Evolutionary conservation across 2,888 invertebrate species (phyloP).

Genomic region (Nectonema munidae): DNA sequence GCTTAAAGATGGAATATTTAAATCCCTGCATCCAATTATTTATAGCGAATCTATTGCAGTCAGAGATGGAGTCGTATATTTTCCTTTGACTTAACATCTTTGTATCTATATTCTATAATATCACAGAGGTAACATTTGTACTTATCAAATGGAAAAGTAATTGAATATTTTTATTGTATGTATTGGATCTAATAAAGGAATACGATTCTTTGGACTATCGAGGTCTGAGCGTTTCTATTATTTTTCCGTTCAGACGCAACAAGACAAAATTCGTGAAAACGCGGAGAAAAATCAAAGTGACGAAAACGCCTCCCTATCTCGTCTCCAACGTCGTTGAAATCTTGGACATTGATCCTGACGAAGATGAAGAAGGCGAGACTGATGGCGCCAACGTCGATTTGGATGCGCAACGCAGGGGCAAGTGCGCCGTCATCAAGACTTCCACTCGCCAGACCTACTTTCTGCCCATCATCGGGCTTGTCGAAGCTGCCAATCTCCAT

Average conservation of each 20-base stretch:
- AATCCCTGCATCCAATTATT: too few species aligned
- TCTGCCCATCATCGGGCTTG: conserved; percentile 81
- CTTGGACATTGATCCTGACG: conserved; percentile 80
- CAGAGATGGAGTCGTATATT: too few species aligned
- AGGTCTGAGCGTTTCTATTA: neutral
- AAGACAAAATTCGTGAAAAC: conserved; percentile 89
- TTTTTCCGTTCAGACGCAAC: conserved; percentile 32
- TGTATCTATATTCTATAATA: too few species aligned
- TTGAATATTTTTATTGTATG: too few species aligned
- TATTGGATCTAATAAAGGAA: too few species aligned
- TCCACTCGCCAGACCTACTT: conserved; percentile 88
- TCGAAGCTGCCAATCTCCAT: conserved; percentile 80
- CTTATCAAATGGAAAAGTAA: too few species aligned
- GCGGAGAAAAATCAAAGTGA: conserved; percentile 61
- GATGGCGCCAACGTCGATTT: conserved; percentile 88
- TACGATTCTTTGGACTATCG: too few species aligned
- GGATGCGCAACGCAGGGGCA: conserved; percentile 86
- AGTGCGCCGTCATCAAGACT: conserved; percentile 97
- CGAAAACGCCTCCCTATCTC: conserved; percentile 84
- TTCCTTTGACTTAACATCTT: too few species aligned
- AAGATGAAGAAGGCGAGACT: conserved; percentile 44
- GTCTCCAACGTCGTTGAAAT: conserved; percentile 96
- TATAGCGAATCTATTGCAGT: too few species aligned
- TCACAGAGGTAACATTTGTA: too few species aligned
- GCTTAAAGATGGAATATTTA: too few species aligned